Evolutionary conservation across 2,888 invertebrate genomes (phyloP), one percentile per base, ranked within the genome.

Genomic region (Cephus pygmeus): DNA sequence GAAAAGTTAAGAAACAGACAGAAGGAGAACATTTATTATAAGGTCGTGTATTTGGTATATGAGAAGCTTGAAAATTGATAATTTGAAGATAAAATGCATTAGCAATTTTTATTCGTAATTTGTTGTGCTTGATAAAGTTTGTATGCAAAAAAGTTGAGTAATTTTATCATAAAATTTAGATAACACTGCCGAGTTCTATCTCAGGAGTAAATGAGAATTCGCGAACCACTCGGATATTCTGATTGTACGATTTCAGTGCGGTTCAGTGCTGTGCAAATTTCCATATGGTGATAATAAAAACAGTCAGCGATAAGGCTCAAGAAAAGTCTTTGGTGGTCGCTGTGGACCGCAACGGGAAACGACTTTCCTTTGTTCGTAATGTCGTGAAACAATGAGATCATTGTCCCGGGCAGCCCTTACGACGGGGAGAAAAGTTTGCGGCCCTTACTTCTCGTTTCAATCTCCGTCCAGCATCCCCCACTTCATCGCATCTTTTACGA

Each of bases 341-440:
- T 56, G 9, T 1, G 56, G 0, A 23, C 77, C 76, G 31, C 40
- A 31, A 74, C 11, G 71, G n/a, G 40, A 33, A 34, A 40, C 75
- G 75, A 76, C 77, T 79, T 77, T 80, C 78, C 80, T 83, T 85
- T 84, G 81, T 84, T 82, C 79, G 56, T 75, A 36, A 83, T 74
- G 77, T 83, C 81, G 77, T 76, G 81, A 83, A 86, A 85, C 83
- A 85, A 84, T 79, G 81, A 84, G 83, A 78, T 75, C 85, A 83
- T 85, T 84, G 82, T 84, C 23, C 81, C 77, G 71, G 75, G 71
- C 76, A 79, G 81, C 79, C 79, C 82, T 79, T 81, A 74, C 76
- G 75, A 75, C 75, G 68, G 79, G 34, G 76, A 75, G 80, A 78
- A 81, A 82, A 76, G 79, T 81, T 76, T 34, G 76, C 69, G 69